Evolutionary conservation across 2,113 vertebrate species (phyloP).

Genomic region (Scartelaos histophorus): DNA sequence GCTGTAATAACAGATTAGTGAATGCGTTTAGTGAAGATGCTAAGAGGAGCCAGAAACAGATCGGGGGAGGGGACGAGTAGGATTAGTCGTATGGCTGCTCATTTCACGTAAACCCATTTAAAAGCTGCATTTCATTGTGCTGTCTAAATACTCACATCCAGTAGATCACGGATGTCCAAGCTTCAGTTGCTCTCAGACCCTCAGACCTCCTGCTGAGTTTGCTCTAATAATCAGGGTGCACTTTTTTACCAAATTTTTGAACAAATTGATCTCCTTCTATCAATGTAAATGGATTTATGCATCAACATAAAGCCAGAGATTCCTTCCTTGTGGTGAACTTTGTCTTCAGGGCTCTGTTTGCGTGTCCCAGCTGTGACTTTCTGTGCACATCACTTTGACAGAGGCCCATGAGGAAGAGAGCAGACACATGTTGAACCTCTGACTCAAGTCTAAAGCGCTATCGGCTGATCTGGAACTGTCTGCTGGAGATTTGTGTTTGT

Average conservation of each 20-base stretch:
- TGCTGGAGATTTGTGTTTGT: constrained; percentile 34
- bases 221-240: too few species aligned
- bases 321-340: constrained; percentile 35
- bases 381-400: constrained; percentile 57
- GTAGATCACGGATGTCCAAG: too few species aligned
- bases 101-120: constrained; percentile 10
- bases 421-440: constrained; percentile 28
- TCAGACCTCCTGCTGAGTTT: too few species aligned
- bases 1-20: constrained; percentile 81
- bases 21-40: constrained; percentile 56
- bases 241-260: too few species aligned
- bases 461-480: constrained; percentile 12
- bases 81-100: constrained; percentile 48
- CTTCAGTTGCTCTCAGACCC: too few species aligned
- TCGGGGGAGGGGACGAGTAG: constrained; percentile 4
- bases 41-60: constrained; percentile 22
- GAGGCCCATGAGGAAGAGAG: constrained; percentile 29
- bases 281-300: background rate
- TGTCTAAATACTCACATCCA: background rate
- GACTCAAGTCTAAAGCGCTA: constrained; percentile 39
- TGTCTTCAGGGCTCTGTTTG: background rate
- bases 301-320: constrained; percentile 20
- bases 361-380: constrained; percentile 31
- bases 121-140: constrained; percentile 18
- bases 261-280: too few species aligned